A percentile compares a stretch with the other conserved stretches of the same genome.
These are phyloP conservation scores for Neoaliturus tenellus DNA, from an alignment of 2,888 invertebrate species.

Conservation along the genomic window DNA sequence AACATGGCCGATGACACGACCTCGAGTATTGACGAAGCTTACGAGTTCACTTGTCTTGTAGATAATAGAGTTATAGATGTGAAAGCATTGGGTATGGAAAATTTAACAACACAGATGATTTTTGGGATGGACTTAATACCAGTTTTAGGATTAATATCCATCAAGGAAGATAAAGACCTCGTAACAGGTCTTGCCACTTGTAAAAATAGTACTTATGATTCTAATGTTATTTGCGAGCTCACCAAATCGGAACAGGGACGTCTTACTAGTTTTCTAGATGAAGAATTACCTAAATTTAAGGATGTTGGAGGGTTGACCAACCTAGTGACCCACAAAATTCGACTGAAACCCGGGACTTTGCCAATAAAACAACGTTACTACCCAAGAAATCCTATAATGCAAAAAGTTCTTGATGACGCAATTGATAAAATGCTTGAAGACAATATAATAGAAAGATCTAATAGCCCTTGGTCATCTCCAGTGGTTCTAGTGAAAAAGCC, in stretches of 20 bases:
- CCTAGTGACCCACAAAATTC: slow-evolving; percentile 21
- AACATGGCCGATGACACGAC: not conserved
- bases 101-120: not conserved
- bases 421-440: slow-evolving; percentile 64
- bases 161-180: too few relatives aligned
- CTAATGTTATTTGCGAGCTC: too few relatives aligned
- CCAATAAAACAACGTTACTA: slow-evolving; percentile 44
- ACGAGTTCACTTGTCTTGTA: not conserved
- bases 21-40: not conserved
- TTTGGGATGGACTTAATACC: not conserved
- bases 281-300: not conserved
- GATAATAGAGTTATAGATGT: not conserved
- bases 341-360: not conserved
- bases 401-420: slow-evolving; percentile 60
- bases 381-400: slow-evolving; percentile 55
- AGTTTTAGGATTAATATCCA: not conserved
- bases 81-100: not conserved
- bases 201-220: too few relatives aligned
- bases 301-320: not conserved
- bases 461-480: slow-evolving; percentile 66
- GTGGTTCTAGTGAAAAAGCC: slow-evolving; percentile 64
- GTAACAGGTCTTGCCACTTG: too few relatives aligned
- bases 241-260: too few relatives aligned
- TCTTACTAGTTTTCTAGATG: not conserved
- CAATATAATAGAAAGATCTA: slow-evolving; percentile 64